These are phyloP conservation scores for Spodoptera littoralis DNA, from an alignment of 2,888 invertebrate genomes.

Conservation along the genomic window DNA sequence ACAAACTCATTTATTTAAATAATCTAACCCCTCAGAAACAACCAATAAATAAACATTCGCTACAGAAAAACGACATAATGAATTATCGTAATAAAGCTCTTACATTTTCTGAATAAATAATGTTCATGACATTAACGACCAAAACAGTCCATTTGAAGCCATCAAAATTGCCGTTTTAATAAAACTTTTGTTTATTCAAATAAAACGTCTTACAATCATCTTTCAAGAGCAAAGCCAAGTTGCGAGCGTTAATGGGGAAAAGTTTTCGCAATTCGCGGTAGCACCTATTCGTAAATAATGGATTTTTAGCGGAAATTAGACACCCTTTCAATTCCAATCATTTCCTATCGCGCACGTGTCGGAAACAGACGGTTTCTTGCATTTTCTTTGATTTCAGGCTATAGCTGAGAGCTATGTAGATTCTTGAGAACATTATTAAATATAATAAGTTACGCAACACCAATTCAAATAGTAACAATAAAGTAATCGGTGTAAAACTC, in stretches of 20 bases:
- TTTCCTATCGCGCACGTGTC: slow-evolving; percentile 51
- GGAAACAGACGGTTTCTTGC: slow-evolving; percentile 44
- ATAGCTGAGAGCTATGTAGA: neutral
- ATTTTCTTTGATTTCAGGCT: slow-evolving; percentile 22
- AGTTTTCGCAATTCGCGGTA: slow-evolving; percentile 75
- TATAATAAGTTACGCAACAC: neutral
- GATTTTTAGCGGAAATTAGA: slow-evolving; percentile 76
- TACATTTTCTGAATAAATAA: slow-evolving; percentile 22
- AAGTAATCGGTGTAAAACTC: neutral
- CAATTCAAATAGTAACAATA: neutral
- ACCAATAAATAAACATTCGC: neutral
- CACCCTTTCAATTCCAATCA: slow-evolving; percentile 60
- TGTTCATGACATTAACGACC: slow-evolving; percentile 25
- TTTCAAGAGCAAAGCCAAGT: slow-evolving; percentile 64
- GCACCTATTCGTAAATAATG: slow-evolving; percentile 67
- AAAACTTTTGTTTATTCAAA: slow-evolving; percentile 61
- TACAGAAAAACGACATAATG: no score
- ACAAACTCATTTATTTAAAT: no score
- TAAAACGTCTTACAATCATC: slow-evolving; percentile 66
- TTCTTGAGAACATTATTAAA: neutral
- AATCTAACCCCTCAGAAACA: no score
- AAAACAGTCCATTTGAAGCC: slow-evolving; percentile 19
- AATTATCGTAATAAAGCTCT: no score
- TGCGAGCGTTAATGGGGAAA: slow-evolving; percentile 67
- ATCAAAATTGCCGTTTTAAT: slow-evolving; percentile 51